Evolutionary conservation across 2,113 vertebrate species (phyloP).

Genomic region (Anoplopoma fimbria): DNA sequence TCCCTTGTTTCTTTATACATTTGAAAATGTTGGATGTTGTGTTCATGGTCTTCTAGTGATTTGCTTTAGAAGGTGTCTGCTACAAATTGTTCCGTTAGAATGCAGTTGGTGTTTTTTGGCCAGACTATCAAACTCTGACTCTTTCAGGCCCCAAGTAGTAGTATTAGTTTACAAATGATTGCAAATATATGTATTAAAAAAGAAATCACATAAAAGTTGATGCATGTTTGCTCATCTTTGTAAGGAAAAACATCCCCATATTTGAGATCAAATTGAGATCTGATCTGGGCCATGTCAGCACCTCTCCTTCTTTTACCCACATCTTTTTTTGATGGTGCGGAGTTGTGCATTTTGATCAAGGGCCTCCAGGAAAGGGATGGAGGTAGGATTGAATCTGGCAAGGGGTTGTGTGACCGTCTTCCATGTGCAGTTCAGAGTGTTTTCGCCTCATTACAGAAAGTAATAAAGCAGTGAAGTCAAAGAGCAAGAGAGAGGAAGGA

Average conservation of each 20-base stretch:
- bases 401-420: constrained; percentile 57
- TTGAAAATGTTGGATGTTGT: neutral
- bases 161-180: neutral
- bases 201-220: neutral
- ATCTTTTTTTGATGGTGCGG: constrained; percentile 21
- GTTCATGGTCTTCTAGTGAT: neutral
- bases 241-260: neutral
- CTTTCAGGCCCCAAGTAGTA: neutral
- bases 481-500: constrained; percentile 75
- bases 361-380: constrained; percentile 50
- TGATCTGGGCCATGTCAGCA: neutral
- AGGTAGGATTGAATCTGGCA: constrained; percentile 54
- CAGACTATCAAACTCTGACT: neutral
- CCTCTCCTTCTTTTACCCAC: neutral
- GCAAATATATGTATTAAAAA: neutral
- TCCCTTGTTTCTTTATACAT: neutral
- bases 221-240: neutral
- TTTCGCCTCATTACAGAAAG: constrained; percentile 83
- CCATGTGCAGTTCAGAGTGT: constrained; percentile 70
- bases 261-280: neutral
- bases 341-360: constrained; percentile 61
- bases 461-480: constrained; percentile 84
- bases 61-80: neutral
- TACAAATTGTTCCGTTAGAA: neutral
- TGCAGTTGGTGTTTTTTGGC: neutral